Conservation (phyloP, 1,140 invertebrate genomes). For the Zophobas atratus region DNA sequence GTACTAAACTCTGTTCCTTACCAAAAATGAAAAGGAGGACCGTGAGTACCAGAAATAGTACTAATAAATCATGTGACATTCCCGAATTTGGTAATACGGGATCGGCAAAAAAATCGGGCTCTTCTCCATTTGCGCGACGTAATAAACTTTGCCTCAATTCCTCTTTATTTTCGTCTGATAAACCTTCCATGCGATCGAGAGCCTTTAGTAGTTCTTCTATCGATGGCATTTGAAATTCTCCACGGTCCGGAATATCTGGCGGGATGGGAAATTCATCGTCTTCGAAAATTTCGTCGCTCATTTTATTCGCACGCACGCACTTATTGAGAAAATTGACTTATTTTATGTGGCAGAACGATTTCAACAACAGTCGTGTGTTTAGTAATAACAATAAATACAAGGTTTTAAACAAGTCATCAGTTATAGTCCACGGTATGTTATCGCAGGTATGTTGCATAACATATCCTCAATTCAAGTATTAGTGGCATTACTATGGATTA, state of each 20-base stretch:
- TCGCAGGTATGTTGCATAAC: conserved; percentile 18
- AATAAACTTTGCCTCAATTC: conserved; percentile 45
- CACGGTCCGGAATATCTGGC: conserved; percentile 19
- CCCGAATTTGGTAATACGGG: not conserved
- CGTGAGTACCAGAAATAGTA: not conserved
- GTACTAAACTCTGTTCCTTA: conserved; percentile 7
- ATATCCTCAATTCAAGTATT: too few species aligned
- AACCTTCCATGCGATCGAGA: conserved; percentile 36
- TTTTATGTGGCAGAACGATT: not conserved
- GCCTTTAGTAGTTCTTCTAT: conserved; percentile 36
- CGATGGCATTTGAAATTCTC: conserved; percentile 44
- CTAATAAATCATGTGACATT: conserved; percentile 4
- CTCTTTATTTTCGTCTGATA: conserved; percentile 48
- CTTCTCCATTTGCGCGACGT: conserved; percentile 19
- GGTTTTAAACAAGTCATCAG: conserved; percentile 32
- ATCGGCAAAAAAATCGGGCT: not conserved
- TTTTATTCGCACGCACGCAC: conserved; percentile 37
- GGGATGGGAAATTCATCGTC: not conserved
- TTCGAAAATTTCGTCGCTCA: not conserved
- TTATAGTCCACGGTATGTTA: conserved; percentile 29
- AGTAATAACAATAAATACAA: conserved; percentile 31
- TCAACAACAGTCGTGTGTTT: not conserved
- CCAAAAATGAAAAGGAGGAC: conserved; percentile 15
- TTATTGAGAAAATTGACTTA: conserved; percentile 14
- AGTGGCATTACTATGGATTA: too few species aligned